Percentiles rank a stretch among this genome's conserved stretches.
Evolutionary conservation across 2,888 invertebrate genomes (phyloP).

Genomic region (Iphiclides podalirius): DNA sequence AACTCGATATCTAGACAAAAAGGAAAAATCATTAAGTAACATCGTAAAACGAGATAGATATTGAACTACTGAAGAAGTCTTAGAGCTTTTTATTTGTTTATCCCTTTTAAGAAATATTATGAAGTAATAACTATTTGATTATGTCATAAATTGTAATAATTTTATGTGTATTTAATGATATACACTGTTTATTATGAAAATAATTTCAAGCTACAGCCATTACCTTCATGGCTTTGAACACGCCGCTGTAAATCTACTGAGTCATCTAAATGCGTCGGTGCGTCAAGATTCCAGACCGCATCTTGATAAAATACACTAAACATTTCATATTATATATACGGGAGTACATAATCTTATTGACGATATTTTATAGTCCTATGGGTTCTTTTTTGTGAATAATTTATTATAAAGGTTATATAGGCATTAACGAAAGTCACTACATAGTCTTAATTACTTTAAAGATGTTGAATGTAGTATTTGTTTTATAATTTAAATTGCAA

Average conservation of each 20-base stretch:
- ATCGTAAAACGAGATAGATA: slow-evolving; percentile 9
- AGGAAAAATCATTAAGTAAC: not conserved
- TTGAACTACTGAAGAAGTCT: not conserved
- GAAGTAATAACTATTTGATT: too few relatives aligned
- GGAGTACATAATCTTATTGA: too few relatives aligned
- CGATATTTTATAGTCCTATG: too few relatives aligned
- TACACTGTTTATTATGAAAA: too few relatives aligned
- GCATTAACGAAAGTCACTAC: too few relatives aligned
- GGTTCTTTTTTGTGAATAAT: too few relatives aligned
- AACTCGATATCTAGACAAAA: not conserved
- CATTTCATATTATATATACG: slow-evolving; percentile 1
- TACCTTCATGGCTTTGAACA: slow-evolving; percentile 5
- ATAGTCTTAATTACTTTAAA: too few relatives aligned
- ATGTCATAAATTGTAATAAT: too few relatives aligned
- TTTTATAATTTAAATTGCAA: slow-evolving; percentile 17
- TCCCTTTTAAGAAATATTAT: not conserved
- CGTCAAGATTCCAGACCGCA: slow-evolving; percentile 34
- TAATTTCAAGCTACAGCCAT: not conserved
- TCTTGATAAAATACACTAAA: slow-evolving; percentile 27
- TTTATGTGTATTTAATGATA: too few relatives aligned
- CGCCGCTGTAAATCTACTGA: slow-evolving; percentile 31
- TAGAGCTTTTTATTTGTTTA: not conserved
- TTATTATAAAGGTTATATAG: too few relatives aligned
- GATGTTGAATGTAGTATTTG: too few relatives aligned
- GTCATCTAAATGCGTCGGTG: slow-evolving; percentile 37